These are phyloP conservation scores for Dasyurus viverrinus DNA, from an alignment of 2,113 vertebrate species.

Conservation along the genomic window DNA sequence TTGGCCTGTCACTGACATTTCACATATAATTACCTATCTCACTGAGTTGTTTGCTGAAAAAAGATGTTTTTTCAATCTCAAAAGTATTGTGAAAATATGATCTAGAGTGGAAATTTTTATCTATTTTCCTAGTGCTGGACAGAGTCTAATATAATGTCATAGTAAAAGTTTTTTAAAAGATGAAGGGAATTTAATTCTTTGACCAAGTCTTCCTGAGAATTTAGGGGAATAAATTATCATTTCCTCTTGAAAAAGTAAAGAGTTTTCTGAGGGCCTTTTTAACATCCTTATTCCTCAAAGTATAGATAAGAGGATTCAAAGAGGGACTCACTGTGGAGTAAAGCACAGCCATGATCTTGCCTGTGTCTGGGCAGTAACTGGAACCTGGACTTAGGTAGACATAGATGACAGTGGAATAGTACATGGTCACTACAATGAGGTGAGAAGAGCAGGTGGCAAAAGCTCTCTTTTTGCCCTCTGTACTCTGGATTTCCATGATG, in stretches of 20 bases:
- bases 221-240: neutral
- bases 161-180: neutral
- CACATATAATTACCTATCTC: neutral
- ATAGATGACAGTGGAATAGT: constrained; percentile 62
- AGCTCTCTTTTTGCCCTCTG: neutral
- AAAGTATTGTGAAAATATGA: neutral
- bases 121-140: neutral
- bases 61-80: neutral
- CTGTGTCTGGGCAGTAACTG: constrained; percentile 46
- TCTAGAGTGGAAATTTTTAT: neutral
- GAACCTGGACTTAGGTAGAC: constrained; percentile 56
- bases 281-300: constrained; percentile 41
- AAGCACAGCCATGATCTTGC: constrained; percentile 54
- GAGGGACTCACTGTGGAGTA: constrained; percentile 63
- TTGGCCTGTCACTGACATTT: too few species aligned
- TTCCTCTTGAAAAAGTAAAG: neutral
- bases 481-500: neutral
- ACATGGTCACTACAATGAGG: neutral
- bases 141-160: neutral
- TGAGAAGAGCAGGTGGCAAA: constrained; percentile 1
- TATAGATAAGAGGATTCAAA: constrained; percentile 65
- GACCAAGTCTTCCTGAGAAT: neutral
- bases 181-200: neutral
- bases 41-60: neutral
- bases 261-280: constrained; percentile 3